Evolutionary conservation across 2,888 invertebrate species (phyloP).

Genomic region (Drosophila bunnanda): DNA sequence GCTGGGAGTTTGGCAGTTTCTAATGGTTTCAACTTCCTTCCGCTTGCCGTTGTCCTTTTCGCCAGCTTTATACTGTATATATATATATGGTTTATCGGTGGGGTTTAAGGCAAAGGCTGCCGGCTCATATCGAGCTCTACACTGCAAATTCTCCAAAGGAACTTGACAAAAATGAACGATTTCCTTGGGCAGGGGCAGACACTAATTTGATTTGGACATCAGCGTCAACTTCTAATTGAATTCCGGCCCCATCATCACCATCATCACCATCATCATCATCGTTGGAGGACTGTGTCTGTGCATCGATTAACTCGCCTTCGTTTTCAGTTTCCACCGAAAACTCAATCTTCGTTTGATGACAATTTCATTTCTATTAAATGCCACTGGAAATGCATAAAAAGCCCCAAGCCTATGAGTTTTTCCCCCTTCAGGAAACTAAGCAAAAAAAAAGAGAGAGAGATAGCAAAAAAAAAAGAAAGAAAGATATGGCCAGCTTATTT

Average conservation of each 20-base stretch:
- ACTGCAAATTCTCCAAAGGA: constrained; percentile 1
- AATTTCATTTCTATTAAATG: constrained; percentile 78
- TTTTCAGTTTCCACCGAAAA: constrained; percentile 27
- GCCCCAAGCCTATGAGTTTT: constrained; percentile 6
- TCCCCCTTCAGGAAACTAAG: constrained; percentile 4
- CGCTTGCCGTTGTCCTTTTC: constrained; percentile 64
- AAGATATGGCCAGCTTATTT: constrained; percentile 71
- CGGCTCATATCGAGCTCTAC: constrained; percentile 10
- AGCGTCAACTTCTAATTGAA: constrained; percentile 75
- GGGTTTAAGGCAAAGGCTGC: constrained; percentile 30
- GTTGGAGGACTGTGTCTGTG: constrained; percentile 28
- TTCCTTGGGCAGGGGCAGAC: constrained; percentile 19
- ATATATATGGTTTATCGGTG: background rate
- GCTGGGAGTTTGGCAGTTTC: constrained; percentile 66
- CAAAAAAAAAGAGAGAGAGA: constrained; percentile 11
- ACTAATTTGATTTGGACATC: constrained; percentile 70
- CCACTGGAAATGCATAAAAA: constrained; percentile 67
- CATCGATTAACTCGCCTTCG: constrained; percentile 45
- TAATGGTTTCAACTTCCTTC: constrained; percentile 81
- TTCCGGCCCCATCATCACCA: constrained; percentile 54
- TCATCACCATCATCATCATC: constrained; percentile 36
- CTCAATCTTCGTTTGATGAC: constrained; percentile 77
- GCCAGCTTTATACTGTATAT: background rate
- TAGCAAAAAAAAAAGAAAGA: background rate
- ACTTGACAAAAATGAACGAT: background rate